phyloP scores from a whole-genome alignment of 2,113 vertebrate species.

The Aramus guarauna region DNA sequence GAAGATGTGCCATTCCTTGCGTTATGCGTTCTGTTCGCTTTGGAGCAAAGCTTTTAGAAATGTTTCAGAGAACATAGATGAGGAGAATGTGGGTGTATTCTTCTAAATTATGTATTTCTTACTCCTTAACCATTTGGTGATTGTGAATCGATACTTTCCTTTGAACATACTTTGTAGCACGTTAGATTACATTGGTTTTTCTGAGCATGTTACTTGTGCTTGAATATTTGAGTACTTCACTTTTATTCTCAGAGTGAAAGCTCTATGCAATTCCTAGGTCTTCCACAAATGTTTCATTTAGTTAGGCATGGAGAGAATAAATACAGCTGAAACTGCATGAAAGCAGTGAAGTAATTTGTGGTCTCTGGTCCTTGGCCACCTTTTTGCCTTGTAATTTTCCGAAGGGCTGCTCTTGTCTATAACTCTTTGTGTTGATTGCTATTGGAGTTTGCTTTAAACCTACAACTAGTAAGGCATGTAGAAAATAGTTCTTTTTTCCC shows the following conservation, averaged over 20 bases:
- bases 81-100: neutral
- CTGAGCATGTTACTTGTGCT: neutral
- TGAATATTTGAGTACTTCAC: neutral
- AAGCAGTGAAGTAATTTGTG: neutral
- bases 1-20: neutral
- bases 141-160: neutral
- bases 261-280: neutral
- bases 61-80: neutral
- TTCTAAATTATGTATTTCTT: neutral
- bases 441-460: neutral
- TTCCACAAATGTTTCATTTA: neutral
- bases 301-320: neutral
- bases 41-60: neutral
- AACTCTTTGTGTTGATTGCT: neutral
- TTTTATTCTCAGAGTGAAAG: neutral
- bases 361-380: neutral
- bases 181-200: neutral
- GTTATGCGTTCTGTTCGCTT: neutral
- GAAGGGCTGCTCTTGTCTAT: neutral
- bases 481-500: neutral
- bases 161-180: neutral
- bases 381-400: constrained; percentile 20
- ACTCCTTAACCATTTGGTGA: neutral
- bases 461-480: neutral
- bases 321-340: neutral